These are phyloP conservation scores for Brachionus angularis DNA, from an alignment of 1,140 invertebrate species.

Conservation along the genomic window DNA sequence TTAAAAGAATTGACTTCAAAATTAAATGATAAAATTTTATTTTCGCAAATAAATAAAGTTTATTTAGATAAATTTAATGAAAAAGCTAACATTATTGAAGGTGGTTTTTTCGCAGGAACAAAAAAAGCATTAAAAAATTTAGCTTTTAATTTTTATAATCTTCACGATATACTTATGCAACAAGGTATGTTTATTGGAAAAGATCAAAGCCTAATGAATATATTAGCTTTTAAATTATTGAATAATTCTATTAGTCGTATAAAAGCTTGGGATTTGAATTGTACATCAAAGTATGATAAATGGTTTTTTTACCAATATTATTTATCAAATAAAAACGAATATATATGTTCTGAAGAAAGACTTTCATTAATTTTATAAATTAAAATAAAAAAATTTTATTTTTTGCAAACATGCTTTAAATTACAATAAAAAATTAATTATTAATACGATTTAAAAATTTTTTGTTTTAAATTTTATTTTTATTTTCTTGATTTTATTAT, in stretches of 20 bases:
- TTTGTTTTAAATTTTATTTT: no score
- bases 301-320: not conserved
- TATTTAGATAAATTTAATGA: not conserved
- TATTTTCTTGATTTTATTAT: no score
- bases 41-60: not conserved
- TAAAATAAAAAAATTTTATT: no score
- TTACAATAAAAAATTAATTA: no score
- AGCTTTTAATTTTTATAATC: not conserved
- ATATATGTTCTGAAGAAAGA: not conserved
- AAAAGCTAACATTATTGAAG: not conserved
- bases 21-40: not conserved
- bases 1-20: not conserved
- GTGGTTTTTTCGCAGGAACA: not conserved
- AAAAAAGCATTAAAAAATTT: not conserved
- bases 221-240: not conserved
- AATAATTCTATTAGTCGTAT: not conserved
- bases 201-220: conserved; percentile 20
- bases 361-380: no score
- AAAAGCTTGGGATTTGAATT: not conserved
- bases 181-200: not conserved
- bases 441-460: no score
- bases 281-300: not conserved
- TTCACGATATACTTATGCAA: not conserved
- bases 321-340: not conserved
- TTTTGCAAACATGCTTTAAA: no score